Evolutionary conservation across 2,888 invertebrate species (phyloP).

Genomic region (Brenthis daphne): DNA sequence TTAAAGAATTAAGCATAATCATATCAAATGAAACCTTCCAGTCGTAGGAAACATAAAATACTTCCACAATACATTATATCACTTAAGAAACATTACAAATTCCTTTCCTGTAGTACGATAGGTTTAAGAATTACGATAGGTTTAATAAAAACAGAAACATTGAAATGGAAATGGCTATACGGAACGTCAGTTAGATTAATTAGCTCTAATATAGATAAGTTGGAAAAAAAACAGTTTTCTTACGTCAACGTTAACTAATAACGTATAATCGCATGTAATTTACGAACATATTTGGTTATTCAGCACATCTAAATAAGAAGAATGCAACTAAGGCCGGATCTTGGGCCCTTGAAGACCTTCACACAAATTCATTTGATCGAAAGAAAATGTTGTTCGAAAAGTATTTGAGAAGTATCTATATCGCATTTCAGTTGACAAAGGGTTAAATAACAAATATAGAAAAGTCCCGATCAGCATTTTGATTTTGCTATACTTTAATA

Average conservation of each 20-base stretch:
- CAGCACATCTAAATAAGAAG: constrained; percentile 23
- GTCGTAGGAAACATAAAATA: too few relatives aligned
- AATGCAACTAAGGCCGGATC: constrained; percentile 34
- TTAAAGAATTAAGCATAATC: too few relatives aligned
- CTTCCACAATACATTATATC: constrained; percentile 18
- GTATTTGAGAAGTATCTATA: neutral
- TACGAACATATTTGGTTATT: constrained; percentile 27
- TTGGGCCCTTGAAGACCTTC: constrained; percentile 34
- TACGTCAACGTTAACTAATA: constrained; percentile 37
- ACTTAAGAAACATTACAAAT: constrained; percentile 13
- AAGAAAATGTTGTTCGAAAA: constrained; percentile 30
- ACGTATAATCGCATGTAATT: constrained; percentile 17
- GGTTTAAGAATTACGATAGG: neutral
- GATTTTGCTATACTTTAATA: too few relatives aligned
- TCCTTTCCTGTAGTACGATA: constrained; percentile 4
- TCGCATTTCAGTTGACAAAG: neutral
- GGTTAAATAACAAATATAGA: too few relatives aligned
- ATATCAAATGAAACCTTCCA: too few relatives aligned
- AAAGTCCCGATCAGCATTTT: too few relatives aligned
- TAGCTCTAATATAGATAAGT: constrained; percentile 12
- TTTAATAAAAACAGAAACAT: constrained; percentile 1
- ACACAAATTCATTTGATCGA: constrained; percentile 33
- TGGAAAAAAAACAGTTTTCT: constrained; percentile 15
- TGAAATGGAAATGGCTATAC: constrained; percentile 7
- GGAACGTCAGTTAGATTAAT: constrained; percentile 19